These are phyloP conservation scores for Emys orbicularis DNA, from an alignment of 2,797 vertebrate genomes.

Conservation along the genomic window DNA sequence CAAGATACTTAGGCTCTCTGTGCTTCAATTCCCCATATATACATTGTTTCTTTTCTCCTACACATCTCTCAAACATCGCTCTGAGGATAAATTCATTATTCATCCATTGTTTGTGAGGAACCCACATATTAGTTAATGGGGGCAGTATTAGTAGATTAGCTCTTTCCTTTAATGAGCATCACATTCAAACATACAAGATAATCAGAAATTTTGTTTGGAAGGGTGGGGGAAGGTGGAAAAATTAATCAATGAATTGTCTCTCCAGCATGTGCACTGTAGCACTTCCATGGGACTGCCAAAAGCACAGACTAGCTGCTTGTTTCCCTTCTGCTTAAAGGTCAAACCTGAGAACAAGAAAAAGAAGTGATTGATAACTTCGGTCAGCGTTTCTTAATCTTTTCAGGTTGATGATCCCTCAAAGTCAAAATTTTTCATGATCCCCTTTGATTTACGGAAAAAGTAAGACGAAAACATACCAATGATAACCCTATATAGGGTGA, in stretches of 20 bases:
- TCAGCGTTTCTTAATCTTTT: not conserved
- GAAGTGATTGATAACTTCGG: not conserved
- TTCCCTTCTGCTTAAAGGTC: not conserved
- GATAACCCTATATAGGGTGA: not conserved
- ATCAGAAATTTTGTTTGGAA: not conserved
- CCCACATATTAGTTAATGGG: not conserved
- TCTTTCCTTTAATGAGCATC: not conserved
- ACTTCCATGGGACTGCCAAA: slow-evolving; percentile 19
- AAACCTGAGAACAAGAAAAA: not conserved
- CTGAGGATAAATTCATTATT: slow-evolving; percentile 1
- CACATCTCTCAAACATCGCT: not conserved
- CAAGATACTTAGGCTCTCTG: no score
- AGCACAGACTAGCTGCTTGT: not conserved
- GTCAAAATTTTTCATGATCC: not conserved
- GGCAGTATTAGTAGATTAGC: not conserved
- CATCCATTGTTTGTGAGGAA: not conserved
- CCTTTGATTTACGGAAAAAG: no score
- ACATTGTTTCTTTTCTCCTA: slow-evolving; percentile 25
- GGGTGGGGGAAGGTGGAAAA: not conserved
- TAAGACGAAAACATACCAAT: not conserved
- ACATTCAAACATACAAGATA: not conserved
- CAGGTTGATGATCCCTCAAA: not conserved
- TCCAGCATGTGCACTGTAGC: not conserved
- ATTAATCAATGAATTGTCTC: not conserved
- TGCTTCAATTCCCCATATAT: not conserved